phyloP scores from a whole-genome alignment of 92 coral and sea anemone genomes.

The Zoanthus sociatus region DNA sequence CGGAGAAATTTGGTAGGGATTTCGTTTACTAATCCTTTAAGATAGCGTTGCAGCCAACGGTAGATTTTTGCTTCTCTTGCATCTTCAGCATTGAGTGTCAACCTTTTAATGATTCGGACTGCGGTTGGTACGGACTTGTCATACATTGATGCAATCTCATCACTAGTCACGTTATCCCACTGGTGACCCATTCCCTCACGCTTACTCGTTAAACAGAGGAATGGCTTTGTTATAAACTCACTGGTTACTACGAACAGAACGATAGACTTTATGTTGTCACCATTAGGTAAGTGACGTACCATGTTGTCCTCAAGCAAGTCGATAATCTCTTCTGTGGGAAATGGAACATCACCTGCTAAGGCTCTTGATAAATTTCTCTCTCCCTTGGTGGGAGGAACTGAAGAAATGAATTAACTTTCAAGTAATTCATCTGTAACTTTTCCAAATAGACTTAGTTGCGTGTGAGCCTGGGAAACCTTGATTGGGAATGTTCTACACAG shows the following conservation, averaged over 20 bases:
- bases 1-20: conserved; percentile 59
- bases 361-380: conserved; percentile 53
- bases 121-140: conserved; percentile 54
- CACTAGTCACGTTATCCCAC: conserved; percentile 43
- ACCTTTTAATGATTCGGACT: conserved; percentile 28
- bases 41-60: conserved; percentile 69
- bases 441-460: conserved; percentile 58
- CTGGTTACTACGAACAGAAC: too few relatives aligned
- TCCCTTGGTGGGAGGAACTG: conserved; percentile 52
- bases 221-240: conserved; percentile 34
- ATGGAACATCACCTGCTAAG: conserved; percentile 40
- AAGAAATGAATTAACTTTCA: conserved; percentile 46
- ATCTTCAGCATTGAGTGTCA: conserved; percentile 41
- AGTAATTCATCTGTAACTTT: conserved; percentile 48
- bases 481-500: conserved; percentile 61
- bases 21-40: conserved; percentile 53
- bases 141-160: conserved; percentile 56
- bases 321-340: conserved; percentile 37
- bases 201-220: conserved; percentile 37
- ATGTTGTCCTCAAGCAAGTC: conserved; percentile 39
- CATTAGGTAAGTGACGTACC: too few relatives aligned
- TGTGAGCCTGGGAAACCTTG: conserved; percentile 56
- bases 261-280: too few relatives aligned
- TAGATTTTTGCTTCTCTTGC: conserved; percentile 59
- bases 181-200: conserved; percentile 58